A percentile compares a stretch with the other conserved stretches of the same genome.
phyloP scores from a whole-genome alignment of 2,797 vertebrate species.

The Falco novaeseelandiae region DNA sequence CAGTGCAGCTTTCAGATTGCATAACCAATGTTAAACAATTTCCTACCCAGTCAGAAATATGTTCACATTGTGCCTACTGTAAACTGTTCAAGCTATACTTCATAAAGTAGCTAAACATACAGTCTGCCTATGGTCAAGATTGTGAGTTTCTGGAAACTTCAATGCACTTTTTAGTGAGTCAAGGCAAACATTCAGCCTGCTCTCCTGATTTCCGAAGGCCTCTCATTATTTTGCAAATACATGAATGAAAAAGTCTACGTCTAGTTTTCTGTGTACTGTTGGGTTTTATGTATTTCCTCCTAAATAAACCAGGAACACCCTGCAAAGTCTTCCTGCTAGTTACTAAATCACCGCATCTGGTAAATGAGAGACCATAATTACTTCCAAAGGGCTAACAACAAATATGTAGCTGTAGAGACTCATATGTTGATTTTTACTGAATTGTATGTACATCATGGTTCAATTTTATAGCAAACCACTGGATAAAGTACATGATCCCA shows the following conservation, averaged over 20 bases:
- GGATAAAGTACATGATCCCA: not conserved
- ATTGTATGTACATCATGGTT: not conserved
- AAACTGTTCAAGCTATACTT: not conserved
- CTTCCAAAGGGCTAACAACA: not conserved
- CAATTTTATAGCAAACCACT: not conserved
- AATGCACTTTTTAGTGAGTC: not conserved
- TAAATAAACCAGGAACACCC: not conserved
- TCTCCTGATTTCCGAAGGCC: not conserved
- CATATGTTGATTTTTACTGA: not conserved
- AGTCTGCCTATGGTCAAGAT: not conserved
- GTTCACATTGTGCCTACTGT: not conserved
- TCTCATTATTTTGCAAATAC: not conserved
- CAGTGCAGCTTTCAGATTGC: not conserved
- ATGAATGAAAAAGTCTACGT: not conserved
- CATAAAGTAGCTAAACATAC: not conserved
- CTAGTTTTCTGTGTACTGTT: not conserved
- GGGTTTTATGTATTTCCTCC: not conserved
- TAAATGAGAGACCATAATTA: not conserved
- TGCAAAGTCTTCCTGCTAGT: not conserved
- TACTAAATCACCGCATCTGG: not conserved
- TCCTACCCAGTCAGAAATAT: not conserved
- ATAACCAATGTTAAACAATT: not conserved
- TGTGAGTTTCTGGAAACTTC: not conserved
- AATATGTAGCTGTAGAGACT: not conserved
- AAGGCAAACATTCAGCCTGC: not conserved